Percentiles rank a stretch among this genome's conserved stretches.
phyloP scores from a whole-genome alignment of 2,797 vertebrate genomes.

The Linurgus olivaceus region DNA sequence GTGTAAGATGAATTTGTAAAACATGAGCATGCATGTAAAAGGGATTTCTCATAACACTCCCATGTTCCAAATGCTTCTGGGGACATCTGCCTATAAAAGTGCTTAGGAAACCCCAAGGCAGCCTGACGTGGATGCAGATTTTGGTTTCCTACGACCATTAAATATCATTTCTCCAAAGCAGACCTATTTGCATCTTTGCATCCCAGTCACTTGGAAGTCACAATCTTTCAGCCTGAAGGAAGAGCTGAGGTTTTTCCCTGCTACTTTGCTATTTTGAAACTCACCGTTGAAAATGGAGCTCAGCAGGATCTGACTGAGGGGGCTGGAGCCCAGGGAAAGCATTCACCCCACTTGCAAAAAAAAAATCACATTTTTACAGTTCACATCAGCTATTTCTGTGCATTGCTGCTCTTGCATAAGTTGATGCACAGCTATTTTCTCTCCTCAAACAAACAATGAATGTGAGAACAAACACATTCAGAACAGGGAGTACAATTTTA shows the following conservation, averaged over 20 bases:
- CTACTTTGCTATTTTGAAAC: background rate
- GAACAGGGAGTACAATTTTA: background rate
- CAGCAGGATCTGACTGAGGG: background rate
- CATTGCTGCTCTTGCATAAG: background rate
- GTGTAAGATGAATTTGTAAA: background rate
- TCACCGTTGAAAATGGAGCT: background rate
- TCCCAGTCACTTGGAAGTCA: background rate
- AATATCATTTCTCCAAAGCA: background rate
- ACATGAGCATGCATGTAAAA: background rate
- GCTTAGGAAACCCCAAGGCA: slow-evolving; percentile 2
- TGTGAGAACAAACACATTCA: background rate
- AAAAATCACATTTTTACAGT: background rate
- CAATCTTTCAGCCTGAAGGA: background rate
- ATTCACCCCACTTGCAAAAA: background rate
- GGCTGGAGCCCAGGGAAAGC: background rate
- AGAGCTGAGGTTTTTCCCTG: background rate
- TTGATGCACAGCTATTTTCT: background rate
- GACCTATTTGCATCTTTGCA: background rate
- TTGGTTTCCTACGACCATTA: background rate
- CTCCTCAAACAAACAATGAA: background rate
- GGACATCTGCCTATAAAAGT: background rate
- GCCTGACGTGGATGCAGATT: background rate
- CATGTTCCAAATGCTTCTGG: background rate
- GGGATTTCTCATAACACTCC: background rate
- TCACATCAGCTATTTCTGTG: background rate